phyloP scores from a whole-genome alignment of 2,797 vertebrate species.

The Ctenopoma multispine region DNA sequence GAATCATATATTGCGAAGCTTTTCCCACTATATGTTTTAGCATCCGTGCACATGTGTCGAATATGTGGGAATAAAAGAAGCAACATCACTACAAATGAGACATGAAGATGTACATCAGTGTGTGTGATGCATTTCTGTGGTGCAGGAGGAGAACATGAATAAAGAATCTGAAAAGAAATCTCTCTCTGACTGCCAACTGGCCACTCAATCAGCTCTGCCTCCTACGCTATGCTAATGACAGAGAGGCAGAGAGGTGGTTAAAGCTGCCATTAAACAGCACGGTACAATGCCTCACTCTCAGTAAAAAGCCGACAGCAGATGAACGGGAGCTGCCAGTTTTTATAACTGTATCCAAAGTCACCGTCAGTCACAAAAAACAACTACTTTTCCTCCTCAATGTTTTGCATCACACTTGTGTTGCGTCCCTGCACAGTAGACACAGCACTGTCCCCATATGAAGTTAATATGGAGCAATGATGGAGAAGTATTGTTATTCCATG shows the following conservation, averaged over 20 bases:
- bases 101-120: constrained; percentile 3
- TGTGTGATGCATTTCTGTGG: constrained; percentile 16
- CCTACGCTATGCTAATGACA: constrained; percentile 80
- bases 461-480: too few relatives aligned
- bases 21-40: background rate
- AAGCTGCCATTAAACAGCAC: constrained; percentile 68
- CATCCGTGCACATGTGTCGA: constrained; percentile 5
- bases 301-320: constrained; percentile 40
- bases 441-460: too few relatives aligned
- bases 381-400: background rate
- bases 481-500: too few relatives aligned
- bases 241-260: constrained; percentile 71
- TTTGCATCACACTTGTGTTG: background rate
- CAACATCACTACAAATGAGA: constrained; percentile 5
- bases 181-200: constrained; percentile 70
- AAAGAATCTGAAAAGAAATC: constrained; percentile 66
- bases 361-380: constrained; percentile 7
- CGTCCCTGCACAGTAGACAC: too few relatives aligned
- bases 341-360: constrained; percentile 19
- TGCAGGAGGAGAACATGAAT: constrained; percentile 49
- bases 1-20: background rate
- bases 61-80: constrained; percentile 7
- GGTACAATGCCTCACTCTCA: constrained; percentile 42
- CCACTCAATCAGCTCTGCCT: constrained; percentile 78
- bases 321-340: constrained; percentile 36